These are phyloP conservation scores for Melopsittacus undulatus DNA, from an alignment of 2,797 vertebrate species.

Conservation along the genomic window DNA sequence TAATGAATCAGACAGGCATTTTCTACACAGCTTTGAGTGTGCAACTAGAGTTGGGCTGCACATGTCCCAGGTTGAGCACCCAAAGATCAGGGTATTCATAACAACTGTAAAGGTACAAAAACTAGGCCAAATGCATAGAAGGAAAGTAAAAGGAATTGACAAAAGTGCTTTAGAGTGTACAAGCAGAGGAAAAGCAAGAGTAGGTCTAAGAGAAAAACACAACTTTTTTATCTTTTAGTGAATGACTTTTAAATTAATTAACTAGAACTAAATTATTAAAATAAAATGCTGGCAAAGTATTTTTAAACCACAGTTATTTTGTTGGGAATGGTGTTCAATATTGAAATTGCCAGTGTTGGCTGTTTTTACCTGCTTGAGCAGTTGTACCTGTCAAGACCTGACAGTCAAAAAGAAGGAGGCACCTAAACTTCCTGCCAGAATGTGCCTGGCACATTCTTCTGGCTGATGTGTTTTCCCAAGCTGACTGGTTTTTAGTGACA, in stretches of 20 bases:
- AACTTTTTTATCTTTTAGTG: not conserved
- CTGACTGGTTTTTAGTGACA: not conserved
- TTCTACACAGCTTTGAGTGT: not conserved
- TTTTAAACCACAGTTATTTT: not conserved
- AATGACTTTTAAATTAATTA: not conserved
- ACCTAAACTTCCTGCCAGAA: not conserved
- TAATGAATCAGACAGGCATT: not conserved
- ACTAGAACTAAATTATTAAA: not conserved
- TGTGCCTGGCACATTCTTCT: not conserved
- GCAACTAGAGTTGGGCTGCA: not conserved
- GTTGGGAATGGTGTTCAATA: not conserved
- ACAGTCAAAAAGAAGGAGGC: not conserved
- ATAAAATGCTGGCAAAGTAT: not conserved
- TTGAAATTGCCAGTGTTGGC: not conserved
- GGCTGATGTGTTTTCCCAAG: not conserved
- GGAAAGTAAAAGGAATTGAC: not conserved
- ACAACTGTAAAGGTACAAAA: not conserved
- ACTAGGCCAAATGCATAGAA: not conserved
- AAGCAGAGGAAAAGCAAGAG: not conserved
- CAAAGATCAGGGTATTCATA: not conserved
- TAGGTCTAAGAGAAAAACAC: not conserved
- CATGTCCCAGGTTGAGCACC: not conserved
- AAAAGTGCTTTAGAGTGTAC: not conserved
- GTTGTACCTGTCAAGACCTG: not conserved
- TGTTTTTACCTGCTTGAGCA: not conserved